Evolutionary conservation across 37 sponge, comb jelly and placozoan species (phyloP), one percentile per base, ranked within the genome.

Genomic region (Oscarella lobularis): DNA sequence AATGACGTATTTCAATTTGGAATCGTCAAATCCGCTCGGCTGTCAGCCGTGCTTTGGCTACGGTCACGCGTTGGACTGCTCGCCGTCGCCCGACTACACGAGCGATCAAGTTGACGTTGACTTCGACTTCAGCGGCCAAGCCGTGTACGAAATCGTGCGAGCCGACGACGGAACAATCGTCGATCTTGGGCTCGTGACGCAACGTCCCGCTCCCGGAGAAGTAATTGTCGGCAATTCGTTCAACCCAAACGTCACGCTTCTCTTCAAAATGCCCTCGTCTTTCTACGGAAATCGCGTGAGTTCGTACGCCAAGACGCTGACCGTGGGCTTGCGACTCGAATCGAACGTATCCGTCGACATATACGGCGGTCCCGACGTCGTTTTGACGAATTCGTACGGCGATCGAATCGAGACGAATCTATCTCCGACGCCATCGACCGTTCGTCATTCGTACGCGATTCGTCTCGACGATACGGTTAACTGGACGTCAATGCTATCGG

Each of bases 1-100:
- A 27, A 20, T 20, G 9, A 9, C 14, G 9, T 48, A 27, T 20
- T 48, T 27, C 60, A 48, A 48, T 48, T 48, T 48, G 60, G 60
- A 48, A 27, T 27, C 9, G 9, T 9, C 14, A 48, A 78, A 78
- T 39, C 79, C 69, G 3, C 72, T 72, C 36, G 79, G 79, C 27
- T 78, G 79, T 78, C 79, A 78, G 40, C 69, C 79, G 1, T 78
- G 79, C 71, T 78, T 78, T 68, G 66, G 79, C 67, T 39, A 74
- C 73, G 79, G 79, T 3, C 71, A 68, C 40, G 48, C 79, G 9
- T 60, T 67, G 1, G 73, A 73, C 2, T 78, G 79, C 40, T 33
- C 3, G 3, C 55, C 73, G 30, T 9, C 60, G 9, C 9, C 14
- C 20, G 60, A 20, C 14, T 48, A 48, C 20, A 20, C 60, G 20